phyloP scores from a whole-genome alignment of 35 echinoderm and acorn worm genomes.

The Apostichopus japonicus region DNA sequence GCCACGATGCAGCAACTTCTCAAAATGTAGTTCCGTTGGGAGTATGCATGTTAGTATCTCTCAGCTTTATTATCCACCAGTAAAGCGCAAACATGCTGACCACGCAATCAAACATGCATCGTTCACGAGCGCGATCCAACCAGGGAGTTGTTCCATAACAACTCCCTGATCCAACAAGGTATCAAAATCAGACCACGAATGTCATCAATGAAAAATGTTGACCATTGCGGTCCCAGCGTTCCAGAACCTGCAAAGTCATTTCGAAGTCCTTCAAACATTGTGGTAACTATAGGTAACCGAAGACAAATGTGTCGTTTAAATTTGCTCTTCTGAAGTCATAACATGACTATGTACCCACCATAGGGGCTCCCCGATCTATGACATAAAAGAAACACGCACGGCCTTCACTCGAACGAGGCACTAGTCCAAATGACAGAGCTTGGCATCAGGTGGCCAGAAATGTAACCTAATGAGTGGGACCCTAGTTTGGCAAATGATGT shows the following conservation, averaged over 20 bases:
- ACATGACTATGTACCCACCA: slow-evolving; percentile 10
- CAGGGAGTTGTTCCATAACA: no score
- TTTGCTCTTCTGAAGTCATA: background rate
- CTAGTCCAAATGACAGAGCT: no score
- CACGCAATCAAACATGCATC: background rate
- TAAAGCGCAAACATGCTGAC: slow-evolving; percentile 1
- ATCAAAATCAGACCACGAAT: no score
- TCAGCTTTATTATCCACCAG: slow-evolving; percentile 10
- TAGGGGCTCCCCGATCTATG: no score
- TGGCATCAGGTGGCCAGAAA: no score
- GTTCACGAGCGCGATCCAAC: background rate
- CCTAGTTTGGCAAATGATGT: no score
- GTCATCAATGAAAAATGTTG: background rate
- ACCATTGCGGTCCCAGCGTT: background rate
- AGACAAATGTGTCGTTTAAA: background rate
- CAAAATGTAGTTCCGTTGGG: background rate
- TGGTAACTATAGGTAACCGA: background rate
- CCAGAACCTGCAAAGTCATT: background rate
- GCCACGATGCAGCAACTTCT: no score
- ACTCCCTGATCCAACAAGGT: background rate
- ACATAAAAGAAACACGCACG: no score
- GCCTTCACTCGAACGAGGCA: no score
- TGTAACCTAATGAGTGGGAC: no score
- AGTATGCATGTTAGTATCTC: background rate
- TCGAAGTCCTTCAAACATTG: background rate